A percentile compares a stretch with the other conserved stretches of the same genome.
phyloP scores from a whole-genome alignment of 1,140 invertebrate genomes.

The Acyrthosiphon pisum region DNA sequence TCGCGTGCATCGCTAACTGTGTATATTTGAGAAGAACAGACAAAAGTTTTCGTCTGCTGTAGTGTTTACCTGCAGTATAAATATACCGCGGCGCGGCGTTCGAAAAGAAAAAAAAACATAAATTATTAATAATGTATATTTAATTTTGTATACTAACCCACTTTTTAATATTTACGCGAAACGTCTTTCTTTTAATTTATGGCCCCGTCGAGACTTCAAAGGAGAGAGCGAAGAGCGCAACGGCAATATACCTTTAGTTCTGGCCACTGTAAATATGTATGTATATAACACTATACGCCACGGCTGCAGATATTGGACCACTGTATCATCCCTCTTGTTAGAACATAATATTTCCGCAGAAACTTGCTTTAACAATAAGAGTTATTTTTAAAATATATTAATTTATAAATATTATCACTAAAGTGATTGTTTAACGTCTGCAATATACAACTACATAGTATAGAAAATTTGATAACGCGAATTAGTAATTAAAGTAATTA shows the following conservation, averaged over 20 bases:
- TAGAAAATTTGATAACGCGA: background rate
- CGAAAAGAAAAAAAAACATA: background rate
- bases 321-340: background rate
- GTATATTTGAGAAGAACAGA: background rate
- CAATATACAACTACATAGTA: background rate
- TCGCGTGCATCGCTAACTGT: background rate
- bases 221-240: background rate
- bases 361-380: background rate
- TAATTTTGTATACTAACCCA: slow-evolving; percentile 18
- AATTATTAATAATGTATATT: slow-evolving; percentile 20
- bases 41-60: background rate
- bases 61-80: background rate
- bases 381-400: too few species aligned
- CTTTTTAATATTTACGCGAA: background rate
- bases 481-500: background rate
- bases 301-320: background rate
- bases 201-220: background rate
- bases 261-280: background rate
- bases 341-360: background rate
- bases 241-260: background rate
- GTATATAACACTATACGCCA: background rate
- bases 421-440: background rate
- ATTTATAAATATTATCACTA: background rate
- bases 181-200: slow-evolving; percentile 12
- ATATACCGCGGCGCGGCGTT: background rate